Evolutionary conservation across 2,797 vertebrate genomes (phyloP).

Genomic region (Pangasius krempfi): DNA sequence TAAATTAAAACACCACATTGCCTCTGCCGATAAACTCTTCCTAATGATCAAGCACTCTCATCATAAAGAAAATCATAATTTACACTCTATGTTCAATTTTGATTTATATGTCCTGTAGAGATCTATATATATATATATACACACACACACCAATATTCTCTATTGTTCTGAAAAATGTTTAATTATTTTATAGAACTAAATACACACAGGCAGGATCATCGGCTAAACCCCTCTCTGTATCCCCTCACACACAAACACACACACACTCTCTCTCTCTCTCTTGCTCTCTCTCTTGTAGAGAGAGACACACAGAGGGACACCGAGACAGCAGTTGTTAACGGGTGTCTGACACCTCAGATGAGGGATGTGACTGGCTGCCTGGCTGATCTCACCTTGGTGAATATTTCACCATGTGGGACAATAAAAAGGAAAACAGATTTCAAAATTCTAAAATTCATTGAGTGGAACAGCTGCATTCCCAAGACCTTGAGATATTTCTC

Average conservation of each 20-base stretch:
- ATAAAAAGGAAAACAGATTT: conserved; percentile 81
- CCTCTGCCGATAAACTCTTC: too few species aligned
- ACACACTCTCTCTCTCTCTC: neutral
- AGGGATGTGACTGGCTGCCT: conserved; percentile 75
- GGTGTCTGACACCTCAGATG: conserved; percentile 65
- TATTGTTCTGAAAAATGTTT: neutral
- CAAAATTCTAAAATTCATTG: conserved; percentile 78
- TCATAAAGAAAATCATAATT: too few species aligned
- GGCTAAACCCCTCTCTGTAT: neutral
- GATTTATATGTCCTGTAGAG: too few species aligned
- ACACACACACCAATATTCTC: too few species aligned
- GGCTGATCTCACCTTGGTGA: conserved; percentile 75
- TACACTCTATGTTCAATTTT: too few species aligned
- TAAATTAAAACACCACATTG: neutral
- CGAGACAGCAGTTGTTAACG: conserved; percentile 66
- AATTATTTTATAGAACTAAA: neutral
- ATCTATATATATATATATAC: too few species aligned
- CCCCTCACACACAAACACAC: neutral
- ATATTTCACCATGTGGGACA: conserved; percentile 75
- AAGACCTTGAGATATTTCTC: conserved; percentile 80
- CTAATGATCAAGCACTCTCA: neutral
- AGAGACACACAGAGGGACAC: conserved; percentile 10
- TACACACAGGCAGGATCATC: neutral
- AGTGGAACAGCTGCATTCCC: conserved; percentile 81
- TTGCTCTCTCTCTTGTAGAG: neutral